Conservation (phyloP, 2,888 invertebrate genomes). For the Drosophila stalkeri region DNA sequence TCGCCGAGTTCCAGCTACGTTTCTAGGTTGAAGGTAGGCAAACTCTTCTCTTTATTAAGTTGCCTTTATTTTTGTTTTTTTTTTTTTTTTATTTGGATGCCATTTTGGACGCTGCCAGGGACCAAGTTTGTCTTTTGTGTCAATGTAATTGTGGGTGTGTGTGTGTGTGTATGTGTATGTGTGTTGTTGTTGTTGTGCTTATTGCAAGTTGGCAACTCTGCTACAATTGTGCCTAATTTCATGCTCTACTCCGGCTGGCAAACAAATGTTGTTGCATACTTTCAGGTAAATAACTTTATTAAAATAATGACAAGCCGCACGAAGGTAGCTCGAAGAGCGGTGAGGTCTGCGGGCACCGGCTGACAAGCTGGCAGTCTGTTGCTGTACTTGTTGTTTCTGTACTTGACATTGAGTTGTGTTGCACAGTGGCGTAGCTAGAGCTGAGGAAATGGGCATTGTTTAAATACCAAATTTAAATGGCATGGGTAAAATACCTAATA, state of each 20-base stretch:
- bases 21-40: conserved; percentile 37
- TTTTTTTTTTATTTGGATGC: conserved; percentile 12
- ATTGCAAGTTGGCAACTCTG: conserved; percentile 79
- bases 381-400: conserved; percentile 18
- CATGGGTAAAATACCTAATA: no score
- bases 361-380: conserved; percentile 53
- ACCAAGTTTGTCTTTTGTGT: conserved; percentile 75
- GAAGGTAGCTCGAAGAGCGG: conserved; percentile 9
- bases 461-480: no score
- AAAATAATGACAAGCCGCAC: conserved; percentile 77
- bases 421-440: conserved; percentile 32
- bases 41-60: conserved; percentile 22
- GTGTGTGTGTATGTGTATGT: conserved; percentile 31
- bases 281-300: conserved; percentile 81
- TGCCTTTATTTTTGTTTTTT: conserved; percentile 1
- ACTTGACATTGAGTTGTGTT: conserved; percentile 36
- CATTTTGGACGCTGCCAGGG: conserved; percentile 56
- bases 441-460: neutral
- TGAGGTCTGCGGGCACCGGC: neutral
- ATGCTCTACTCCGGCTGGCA: conserved; percentile 71
- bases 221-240: conserved; percentile 80
- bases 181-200: conserved; percentile 54
- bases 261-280: conserved; percentile 79
- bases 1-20: conserved; percentile 8
- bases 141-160: conserved; percentile 29